Evolutionary conservation across 2,797 vertebrate species (phyloP), one percentile per base, ranked within the genome.

Genomic region (Mallotus villosus): DNA sequence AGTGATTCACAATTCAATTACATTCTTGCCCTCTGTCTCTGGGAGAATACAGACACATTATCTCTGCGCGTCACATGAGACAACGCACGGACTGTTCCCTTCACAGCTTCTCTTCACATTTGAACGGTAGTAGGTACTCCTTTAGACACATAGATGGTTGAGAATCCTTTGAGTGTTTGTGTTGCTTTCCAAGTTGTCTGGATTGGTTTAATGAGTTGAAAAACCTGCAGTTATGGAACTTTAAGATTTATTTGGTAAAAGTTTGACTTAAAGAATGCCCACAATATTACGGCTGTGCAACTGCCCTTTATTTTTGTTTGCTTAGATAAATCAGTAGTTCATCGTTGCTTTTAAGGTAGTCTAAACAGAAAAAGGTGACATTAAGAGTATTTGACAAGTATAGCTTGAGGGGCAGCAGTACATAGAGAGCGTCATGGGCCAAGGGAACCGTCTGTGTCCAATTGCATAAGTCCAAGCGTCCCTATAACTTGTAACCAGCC

Each of bases 1-100:
- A 34, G 29, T 75, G 76, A 92, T 91, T 92, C 89, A 91, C 88
- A 91, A 91, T 92, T 91, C 92, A 92, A 92, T 90, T 89, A 89
- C 78, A 76, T 76, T 75, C 49, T 70, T 59, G 70, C 74, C 74
- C 69, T 68, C 63, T 67, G 37, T 64, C 67, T 63, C 73, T 70
- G 67, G 78, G 79, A 81, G 76, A 85, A 78, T 71, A 12, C 63
- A 19, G 2, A 34, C 41, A 63, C 58, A 67, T 67, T 69, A 70
- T 69, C 66, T 37, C 2, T 27, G 27, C 59, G 21, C 62, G 63
- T 67, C 73, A 62, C 2, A 14, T 60, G 62, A 19, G 34, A 70
- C 51, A 57, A 59, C 22, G 4, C 62, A 72, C 21, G 34, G 51
- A 59, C 64, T 76, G 63, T 77, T 67, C 53, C 63, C 11, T 12